These are phyloP conservation scores for Mirza zaza DNA, from an alignment of 2,113 vertebrate genomes.

Conservation along the genomic window DNA sequence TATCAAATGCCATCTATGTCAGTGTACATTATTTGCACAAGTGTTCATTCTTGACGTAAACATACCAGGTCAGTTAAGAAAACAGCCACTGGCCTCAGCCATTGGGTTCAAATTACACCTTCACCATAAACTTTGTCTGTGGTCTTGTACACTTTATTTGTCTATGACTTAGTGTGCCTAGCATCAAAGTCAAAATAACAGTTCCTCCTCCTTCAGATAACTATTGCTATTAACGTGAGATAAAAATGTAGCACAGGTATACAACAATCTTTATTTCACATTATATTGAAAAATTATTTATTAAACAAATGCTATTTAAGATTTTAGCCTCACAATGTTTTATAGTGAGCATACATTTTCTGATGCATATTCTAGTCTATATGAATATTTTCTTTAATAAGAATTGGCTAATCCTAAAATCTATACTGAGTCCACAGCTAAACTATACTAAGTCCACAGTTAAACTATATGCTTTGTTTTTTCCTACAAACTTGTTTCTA, in stretches of 20 bases:
- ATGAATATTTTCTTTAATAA: neutral
- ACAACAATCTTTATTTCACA: neutral
- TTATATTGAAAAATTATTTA: neutral
- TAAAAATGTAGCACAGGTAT: fast-evolving
- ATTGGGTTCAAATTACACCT: neutral
- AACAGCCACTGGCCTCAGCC: neutral
- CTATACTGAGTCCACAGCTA: neutral
- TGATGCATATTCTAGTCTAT: neutral
- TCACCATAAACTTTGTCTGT: neutral
- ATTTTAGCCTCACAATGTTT: neutral
- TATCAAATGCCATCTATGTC: neutral
- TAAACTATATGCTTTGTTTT: neutral
- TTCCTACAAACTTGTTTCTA: neutral
- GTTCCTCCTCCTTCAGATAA: neutral
- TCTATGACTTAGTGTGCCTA: neutral
- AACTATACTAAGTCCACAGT: neutral
- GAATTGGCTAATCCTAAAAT: neutral
- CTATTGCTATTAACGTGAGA: neutral
- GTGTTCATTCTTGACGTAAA: neutral
- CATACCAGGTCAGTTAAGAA: neutral
- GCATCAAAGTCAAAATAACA: neutral
- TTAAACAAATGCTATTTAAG: neutral
- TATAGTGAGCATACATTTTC: neutral
- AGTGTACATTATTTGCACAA: neutral
- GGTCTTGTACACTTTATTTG: neutral